Evolutionary conservation across 2,888 invertebrate species (phyloP).

Genomic region (Leptinotarsa haldemani): DNA sequence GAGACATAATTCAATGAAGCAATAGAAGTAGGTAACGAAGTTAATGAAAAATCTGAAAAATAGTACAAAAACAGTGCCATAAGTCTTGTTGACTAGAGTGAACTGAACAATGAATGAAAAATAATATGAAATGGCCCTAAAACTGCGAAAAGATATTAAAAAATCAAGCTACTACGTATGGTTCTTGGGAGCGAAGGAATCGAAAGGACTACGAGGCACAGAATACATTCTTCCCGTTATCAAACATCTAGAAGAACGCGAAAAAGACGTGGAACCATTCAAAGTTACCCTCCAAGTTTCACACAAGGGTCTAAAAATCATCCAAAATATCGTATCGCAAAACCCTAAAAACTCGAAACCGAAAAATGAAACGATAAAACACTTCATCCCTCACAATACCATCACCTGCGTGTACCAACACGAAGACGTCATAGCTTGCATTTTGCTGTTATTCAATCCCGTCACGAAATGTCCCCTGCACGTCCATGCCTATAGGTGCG

Average conservation of each 20-base stretch:
- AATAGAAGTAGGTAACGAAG: not conserved
- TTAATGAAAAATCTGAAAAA: not conserved
- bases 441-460: constrained; percentile 92
- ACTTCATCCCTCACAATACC: constrained; percentile 93
- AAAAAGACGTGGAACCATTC: constrained; percentile 87
- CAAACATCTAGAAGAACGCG: constrained; percentile 84
- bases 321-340: constrained; percentile 75
- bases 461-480: constrained; percentile 94
- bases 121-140: constrained; percentile 74
- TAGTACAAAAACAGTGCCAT: constrained; percentile 36
- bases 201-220: constrained; percentile 86
- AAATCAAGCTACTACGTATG: constrained; percentile 92
- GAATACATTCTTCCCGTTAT: constrained; percentile 89
- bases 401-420: constrained; percentile 91
- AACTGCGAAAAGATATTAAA: constrained; percentile 87
- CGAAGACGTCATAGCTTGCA: constrained; percentile 93
- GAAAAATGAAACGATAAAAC: constrained; percentile 81
- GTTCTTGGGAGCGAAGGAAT: constrained; percentile 96
- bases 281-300: constrained; percentile 92
- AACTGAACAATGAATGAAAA: constrained; percentile 56
- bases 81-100: constrained; percentile 6
- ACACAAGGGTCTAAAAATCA: constrained; percentile 93
- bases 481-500: constrained; percentile 91
- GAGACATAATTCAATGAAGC: not conserved
- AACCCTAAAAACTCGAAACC: constrained; percentile 60